Conservation (phyloP, 2,797 vertebrate genomes). For the Amazonetta brasiliensis region DNA sequence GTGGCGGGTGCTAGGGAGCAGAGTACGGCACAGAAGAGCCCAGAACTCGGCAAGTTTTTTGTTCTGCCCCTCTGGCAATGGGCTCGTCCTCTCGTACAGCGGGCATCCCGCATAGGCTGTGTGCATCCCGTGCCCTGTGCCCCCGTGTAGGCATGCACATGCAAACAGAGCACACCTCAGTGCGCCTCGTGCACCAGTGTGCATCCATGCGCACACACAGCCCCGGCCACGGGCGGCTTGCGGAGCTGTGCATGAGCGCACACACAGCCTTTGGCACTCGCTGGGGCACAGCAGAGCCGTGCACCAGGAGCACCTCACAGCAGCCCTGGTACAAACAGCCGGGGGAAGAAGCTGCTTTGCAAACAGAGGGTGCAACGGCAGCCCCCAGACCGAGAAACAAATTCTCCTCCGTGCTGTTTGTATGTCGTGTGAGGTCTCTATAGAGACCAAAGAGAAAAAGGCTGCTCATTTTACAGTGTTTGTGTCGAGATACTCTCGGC, state of each 20-base stretch:
- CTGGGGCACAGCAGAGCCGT: background rate
- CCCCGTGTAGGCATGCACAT: accelerated
- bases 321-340: background rate
- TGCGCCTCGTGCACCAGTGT: background rate
- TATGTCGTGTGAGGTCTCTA: background rate
- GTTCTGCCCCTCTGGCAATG: background rate
- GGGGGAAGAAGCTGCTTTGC: background rate
- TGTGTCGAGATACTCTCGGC: background rate
- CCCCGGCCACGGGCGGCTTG: background rate
- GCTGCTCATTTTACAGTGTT: background rate
- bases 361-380: background rate
- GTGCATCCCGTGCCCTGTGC: accelerated
- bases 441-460: background rate
- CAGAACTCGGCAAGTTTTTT: background rate
- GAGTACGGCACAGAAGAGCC: background rate
- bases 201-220: accelerated
- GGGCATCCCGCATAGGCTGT: accelerated
- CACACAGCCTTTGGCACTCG: background rate
- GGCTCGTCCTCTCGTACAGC: accelerated
- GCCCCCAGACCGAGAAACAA: background rate
- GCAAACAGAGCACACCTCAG: background rate
- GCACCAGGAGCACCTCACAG: background rate
- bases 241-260: accelerated
- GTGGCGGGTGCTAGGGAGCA: slow-evolving; percentile 13
- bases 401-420: background rate